These are phyloP conservation scores for Phenganax marumi DNA, from an alignment of 92 coral and sea anemone genomes.

Conservation along the genomic window DNA sequence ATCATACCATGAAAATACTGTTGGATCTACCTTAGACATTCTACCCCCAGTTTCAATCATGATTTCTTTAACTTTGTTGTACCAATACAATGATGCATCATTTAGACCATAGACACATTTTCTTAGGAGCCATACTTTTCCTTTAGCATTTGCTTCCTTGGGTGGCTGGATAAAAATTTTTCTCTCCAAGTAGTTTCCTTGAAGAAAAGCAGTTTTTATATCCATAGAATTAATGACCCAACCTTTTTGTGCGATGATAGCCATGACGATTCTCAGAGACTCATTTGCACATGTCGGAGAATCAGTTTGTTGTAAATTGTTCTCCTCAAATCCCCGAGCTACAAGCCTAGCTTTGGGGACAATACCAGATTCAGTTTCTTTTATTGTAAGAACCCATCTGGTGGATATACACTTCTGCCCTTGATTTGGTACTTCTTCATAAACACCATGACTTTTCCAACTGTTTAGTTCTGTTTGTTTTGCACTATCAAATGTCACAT, in stretches of 20 bases:
- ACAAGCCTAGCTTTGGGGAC: constrained; percentile 24
- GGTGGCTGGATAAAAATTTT: constrained; percentile 9
- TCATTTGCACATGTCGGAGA: constrained; percentile 41
- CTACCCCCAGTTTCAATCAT: neutral
- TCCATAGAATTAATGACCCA: neutral
- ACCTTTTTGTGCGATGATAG: constrained; percentile 1
- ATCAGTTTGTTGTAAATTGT: neutral
- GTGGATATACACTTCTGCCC: constrained; percentile 23
- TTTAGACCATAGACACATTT: constrained; percentile 13
- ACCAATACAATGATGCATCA: constrained; percentile 20
- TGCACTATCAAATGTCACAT: neutral
- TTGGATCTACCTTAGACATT: neutral
- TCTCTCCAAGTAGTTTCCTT: neutral
- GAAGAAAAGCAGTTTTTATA: constrained; percentile 21
- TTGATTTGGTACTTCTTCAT: constrained; percentile 1
- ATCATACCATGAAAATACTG: neutral
- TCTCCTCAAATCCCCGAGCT: constrained; percentile 36
- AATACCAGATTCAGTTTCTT: neutral
- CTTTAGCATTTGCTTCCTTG: neutral
- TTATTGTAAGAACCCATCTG: constrained; percentile 27
- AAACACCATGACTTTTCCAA: neutral
- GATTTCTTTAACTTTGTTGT: neutral
- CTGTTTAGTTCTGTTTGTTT: neutral
- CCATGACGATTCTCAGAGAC: constrained; percentile 19
- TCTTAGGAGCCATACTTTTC: neutral